Conservation (phyloP, 2,113 vertebrate genomes). For the Nipponia nippon region DNA sequence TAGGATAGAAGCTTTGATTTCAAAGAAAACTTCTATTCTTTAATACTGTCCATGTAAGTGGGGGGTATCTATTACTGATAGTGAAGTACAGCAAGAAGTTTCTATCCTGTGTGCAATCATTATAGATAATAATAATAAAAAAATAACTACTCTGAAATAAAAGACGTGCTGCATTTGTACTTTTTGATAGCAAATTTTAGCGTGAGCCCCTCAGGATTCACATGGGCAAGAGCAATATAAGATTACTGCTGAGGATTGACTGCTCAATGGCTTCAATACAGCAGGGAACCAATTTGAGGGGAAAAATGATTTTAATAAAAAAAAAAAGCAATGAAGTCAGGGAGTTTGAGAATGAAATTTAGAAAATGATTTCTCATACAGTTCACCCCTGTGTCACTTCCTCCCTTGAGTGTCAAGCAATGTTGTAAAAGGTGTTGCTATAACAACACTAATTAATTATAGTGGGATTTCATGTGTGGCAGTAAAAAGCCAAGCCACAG, state of each 20-base stretch:
- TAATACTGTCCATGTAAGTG: neutral
- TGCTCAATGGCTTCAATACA: neutral
- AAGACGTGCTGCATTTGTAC: neutral
- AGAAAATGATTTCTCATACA: slow-evolving; percentile 5
- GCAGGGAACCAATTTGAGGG: neutral
- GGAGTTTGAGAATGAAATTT: slow-evolving; percentile 13
- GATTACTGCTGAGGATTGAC: slow-evolving; percentile 8
- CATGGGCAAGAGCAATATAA: neutral
- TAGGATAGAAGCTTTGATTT: neutral
- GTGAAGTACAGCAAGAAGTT: neutral
- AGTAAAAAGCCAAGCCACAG: slow-evolving; percentile 32
- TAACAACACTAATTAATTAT: slow-evolving; percentile 73
- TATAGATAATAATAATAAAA: neutral
- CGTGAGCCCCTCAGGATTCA: neutral
- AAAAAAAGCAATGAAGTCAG: neutral
- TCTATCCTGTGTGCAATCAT: neutral
- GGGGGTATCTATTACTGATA: neutral
- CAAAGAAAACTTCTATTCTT: neutral
- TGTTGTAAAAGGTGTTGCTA: slow-evolving; percentile 59
- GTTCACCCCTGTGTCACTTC: neutral
- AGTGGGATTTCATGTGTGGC: slow-evolving; percentile 38
- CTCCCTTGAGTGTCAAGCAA: slow-evolving; percentile 24
- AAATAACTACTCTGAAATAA: neutral
- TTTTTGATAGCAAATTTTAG: neutral
- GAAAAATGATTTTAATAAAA: neutral